These are phyloP conservation scores for Uria aalge DNA, from an alignment of 2,113 vertebrate genomes.

Conservation along the genomic window DNA sequence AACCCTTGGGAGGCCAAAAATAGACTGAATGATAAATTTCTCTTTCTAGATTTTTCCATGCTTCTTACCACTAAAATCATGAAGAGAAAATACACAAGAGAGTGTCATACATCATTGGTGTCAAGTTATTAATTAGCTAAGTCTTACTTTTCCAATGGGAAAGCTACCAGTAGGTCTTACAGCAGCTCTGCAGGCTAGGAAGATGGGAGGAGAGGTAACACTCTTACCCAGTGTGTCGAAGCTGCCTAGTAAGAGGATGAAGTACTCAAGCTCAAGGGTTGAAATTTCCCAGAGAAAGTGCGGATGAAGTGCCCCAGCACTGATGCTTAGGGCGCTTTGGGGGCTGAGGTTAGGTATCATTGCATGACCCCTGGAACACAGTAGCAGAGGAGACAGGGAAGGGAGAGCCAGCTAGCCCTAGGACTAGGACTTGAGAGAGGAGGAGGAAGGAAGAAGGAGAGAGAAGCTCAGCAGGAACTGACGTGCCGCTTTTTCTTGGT, in stretches of 20 bases:
- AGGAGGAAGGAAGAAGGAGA: not conserved
- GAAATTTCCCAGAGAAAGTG: not conserved
- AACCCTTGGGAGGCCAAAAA: not conserved
- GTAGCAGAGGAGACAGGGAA: not conserved
- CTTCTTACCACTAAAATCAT: not conserved
- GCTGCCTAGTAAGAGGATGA: not conserved
- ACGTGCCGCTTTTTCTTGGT: accelerated
- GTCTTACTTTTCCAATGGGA: not conserved
- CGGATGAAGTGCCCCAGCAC: not conserved
- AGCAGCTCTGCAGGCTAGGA: not conserved
- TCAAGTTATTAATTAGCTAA: not conserved
- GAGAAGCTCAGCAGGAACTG: not conserved
- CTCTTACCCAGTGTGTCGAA: accelerated
- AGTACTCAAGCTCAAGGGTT: not conserved
- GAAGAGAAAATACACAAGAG: not conserved
- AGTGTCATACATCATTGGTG: not conserved
- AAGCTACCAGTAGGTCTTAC: not conserved
- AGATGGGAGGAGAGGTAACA: not conserved
- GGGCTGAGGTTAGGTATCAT: not conserved
- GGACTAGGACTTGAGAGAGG: not conserved
- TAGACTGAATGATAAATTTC: not conserved
- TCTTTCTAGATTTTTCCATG: not conserved
- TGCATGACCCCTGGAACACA: not conserved
- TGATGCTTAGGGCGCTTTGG: not conserved
- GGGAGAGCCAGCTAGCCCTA: not conserved